phyloP scores from a whole-genome alignment of 2,113 vertebrate genomes.

The Hippocampus zosterae region DNA sequence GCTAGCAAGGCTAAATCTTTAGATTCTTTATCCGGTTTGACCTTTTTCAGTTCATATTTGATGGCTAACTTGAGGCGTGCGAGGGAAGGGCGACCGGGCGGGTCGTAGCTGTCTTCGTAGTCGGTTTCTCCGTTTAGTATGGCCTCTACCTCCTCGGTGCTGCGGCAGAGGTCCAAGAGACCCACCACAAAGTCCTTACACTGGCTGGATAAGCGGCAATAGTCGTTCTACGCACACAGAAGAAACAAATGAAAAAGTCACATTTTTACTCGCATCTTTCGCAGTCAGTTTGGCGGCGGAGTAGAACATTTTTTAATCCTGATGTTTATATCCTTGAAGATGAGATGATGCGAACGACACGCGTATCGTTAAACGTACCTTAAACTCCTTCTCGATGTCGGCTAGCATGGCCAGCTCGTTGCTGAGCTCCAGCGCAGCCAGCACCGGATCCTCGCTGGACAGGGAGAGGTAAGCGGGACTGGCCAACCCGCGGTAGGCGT shows the following conservation, averaged over 20 bases:
- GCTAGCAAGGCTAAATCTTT: too few relatives aligned
- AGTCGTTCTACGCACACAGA: conserved; percentile 78
- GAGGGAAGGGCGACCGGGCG: conserved; percentile 80
- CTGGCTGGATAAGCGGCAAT: conserved; percentile 92
- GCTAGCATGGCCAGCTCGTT: conserved; percentile 92
- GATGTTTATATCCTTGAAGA: neutral
- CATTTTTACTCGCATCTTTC: conserved; percentile 22
- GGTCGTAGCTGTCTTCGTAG: conserved; percentile 65
- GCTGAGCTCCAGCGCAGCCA: conserved; percentile 95
- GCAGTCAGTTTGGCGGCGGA: neutral
- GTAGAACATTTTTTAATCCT: neutral
- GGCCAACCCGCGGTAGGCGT: conserved; percentile 93
- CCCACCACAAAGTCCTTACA: conserved; percentile 98
- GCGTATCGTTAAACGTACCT: conserved; percentile 71
- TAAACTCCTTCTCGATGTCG: conserved; percentile 98
- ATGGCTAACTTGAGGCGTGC: conserved; percentile 93
- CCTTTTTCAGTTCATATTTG: conserved; percentile 98
- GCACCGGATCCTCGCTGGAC: conserved; percentile 92
- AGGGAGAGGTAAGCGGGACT: conserved; percentile 94
- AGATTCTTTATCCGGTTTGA: conserved; percentile 42
- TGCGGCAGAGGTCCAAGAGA: conserved; percentile 93
- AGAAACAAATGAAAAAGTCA: too few relatives aligned
- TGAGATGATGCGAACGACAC: neutral
- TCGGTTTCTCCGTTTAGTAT: conserved; percentile 89
- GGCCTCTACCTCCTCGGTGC: conserved; percentile 96